phyloP scores from a whole-genome alignment of 37 sponge, comb jelly and placozoan species.

The Beroe ovata region DNA sequence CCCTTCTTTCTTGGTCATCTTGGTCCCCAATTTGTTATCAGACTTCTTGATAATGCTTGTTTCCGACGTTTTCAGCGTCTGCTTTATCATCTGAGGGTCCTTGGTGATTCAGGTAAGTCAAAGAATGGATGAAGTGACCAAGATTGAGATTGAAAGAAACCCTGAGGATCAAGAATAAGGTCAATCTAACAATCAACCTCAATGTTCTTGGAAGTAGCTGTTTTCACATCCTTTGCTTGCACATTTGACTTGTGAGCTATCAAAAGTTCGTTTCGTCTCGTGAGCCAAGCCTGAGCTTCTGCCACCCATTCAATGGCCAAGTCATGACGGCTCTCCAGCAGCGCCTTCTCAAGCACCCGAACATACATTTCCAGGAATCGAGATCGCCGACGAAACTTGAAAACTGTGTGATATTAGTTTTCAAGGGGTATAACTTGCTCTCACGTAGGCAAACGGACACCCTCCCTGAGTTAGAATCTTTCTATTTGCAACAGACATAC shows the following conservation, averaged over 20 bases:
- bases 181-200: conserved; percentile 3
- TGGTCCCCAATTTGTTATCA: conserved; percentile 11
- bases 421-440: too few species aligned
- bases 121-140: too few species aligned
- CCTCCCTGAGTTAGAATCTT: too few species aligned
- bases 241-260: conserved; percentile 53
- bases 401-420: too few species aligned
- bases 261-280: conserved; percentile 75
- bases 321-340: conserved; percentile 71
- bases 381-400: conserved; percentile 82
- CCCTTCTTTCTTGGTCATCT: conserved; percentile 57
- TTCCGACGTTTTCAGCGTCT: background rate
- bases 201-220: background rate
- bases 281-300: conserved; percentile 81
- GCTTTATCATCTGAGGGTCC: background rate
- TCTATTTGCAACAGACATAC: too few species aligned
- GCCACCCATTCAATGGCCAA: conserved; percentile 73
- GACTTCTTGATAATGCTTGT: conserved; percentile 18
- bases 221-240: conserved; percentile 6
- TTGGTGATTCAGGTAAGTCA: background rate
- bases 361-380: conserved; percentile 86
- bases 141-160: too few species aligned
- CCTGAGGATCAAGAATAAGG: background rate
- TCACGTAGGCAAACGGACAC: too few species aligned
- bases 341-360: conserved; percentile 72